phyloP scores from a whole-genome alignment of 2,888 invertebrate genomes.

The Drosophila conformis region DNA sequence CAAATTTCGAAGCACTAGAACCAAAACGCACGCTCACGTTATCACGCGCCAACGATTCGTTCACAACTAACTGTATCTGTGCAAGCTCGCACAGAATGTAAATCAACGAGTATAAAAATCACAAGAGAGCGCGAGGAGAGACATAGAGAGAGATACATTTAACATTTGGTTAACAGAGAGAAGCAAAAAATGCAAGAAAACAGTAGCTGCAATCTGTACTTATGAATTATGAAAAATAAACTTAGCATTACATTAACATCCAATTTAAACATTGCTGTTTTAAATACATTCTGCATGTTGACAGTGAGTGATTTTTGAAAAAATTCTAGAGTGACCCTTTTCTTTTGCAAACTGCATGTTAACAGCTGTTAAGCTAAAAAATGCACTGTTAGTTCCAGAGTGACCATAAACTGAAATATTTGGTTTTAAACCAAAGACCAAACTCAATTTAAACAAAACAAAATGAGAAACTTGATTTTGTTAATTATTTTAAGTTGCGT shows the following conservation, averaged over 20 bases:
- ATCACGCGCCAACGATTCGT: slow-evolving; percentile 45
- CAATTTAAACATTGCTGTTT: not conserved
- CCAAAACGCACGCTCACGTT: not conserved
- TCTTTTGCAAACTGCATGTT: not conserved
- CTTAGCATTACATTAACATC: not conserved
- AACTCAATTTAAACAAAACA: not conserved
- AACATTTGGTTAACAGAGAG: slow-evolving; percentile 20
- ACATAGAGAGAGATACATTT: not conserved
- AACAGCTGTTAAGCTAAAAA: slow-evolving; percentile 30
- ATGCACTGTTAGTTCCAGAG: not conserved
- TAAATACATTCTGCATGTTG: not conserved
- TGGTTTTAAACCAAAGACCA: not conserved
- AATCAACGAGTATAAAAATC: slow-evolving; percentile 21
- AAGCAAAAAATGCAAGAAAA: not conserved
- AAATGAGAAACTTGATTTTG: slow-evolving; percentile 20
- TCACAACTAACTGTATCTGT: slow-evolving; percentile 54
- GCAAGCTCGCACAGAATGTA: slow-evolving; percentile 19
- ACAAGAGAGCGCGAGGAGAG: not conserved
- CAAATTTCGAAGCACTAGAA: not conserved
- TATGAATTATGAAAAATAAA: not conserved
- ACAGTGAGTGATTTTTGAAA: not conserved
- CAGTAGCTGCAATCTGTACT: not conserved
- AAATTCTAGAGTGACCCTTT: not conserved
- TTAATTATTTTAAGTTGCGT: slow-evolving; percentile 15
- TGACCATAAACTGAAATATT: not conserved